These are phyloP conservation scores for Scyliorhinus canicula DNA, from an alignment of 2,797 vertebrate species.

Conservation along the genomic window DNA sequence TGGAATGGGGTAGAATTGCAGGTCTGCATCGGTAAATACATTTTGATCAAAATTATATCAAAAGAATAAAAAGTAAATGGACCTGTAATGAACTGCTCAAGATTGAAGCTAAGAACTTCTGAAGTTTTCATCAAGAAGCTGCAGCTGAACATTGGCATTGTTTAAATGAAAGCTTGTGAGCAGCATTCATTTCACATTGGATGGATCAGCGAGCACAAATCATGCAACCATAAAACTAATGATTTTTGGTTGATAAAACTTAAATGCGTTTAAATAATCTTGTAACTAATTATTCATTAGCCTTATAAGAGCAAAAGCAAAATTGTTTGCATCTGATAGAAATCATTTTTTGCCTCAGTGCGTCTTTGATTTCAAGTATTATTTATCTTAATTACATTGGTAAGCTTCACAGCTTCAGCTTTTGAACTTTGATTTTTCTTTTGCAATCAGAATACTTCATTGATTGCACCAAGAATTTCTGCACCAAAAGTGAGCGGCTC, in stretches of 20 bases:
- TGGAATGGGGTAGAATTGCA: not conserved
- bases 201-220: not conserved
- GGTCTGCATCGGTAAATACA: not conserved
- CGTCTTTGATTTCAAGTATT: not conserved
- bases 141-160: not conserved
- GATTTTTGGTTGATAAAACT: conserved; percentile 5
- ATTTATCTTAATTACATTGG: conserved; percentile 20
- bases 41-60: not conserved
- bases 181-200: conserved; percentile 16
- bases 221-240: not conserved
- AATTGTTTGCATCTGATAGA: not conserved
- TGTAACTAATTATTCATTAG: conserved; percentile 17
- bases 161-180: not conserved
- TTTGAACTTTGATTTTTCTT: conserved; percentile 4
- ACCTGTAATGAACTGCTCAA: not conserved
- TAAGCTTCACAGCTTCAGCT: conserved; percentile 2
- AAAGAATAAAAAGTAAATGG: not conserved
- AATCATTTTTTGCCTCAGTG: not conserved
- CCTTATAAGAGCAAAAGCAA: not conserved
- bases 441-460: not conserved
- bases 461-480: not conserved
- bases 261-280: not conserved
- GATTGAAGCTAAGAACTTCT: not conserved
- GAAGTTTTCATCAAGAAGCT: not conserved
- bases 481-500: not conserved